phyloP scores from a whole-genome alignment of 2,797 vertebrate genomes.

The Halcyon smyrnensis region DNA sequence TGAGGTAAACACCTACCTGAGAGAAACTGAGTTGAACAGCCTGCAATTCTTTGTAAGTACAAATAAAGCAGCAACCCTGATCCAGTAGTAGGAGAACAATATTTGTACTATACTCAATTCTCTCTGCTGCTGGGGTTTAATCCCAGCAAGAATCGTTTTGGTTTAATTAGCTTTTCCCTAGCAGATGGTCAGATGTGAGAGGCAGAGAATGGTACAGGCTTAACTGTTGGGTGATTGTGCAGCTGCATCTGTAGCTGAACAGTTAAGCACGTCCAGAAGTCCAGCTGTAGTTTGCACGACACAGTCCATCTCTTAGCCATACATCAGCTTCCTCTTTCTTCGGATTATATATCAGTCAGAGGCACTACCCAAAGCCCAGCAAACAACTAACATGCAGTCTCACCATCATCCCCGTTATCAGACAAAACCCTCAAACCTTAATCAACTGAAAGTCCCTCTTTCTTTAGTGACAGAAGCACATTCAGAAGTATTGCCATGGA shows the following conservation, averaged over 20 bases:
- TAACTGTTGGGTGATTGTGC: conserved; percentile 52
- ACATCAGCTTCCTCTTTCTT: not conserved
- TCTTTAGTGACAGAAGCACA: conserved; percentile 46
- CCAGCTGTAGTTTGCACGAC: conserved; percentile 15
- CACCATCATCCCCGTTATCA: not conserved
- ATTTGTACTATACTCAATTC: conserved; percentile 42
- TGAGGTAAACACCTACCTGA: conserved; percentile 26
- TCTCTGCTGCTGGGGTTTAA: conserved; percentile 47
- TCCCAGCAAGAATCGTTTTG: conserved; percentile 4
- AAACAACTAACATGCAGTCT: not conserved
- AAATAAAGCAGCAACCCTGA: conserved; percentile 23
- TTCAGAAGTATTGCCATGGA: conserved; percentile 59
- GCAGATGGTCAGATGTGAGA: conserved; percentile 67
- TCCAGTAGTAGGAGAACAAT: conserved; percentile 13
- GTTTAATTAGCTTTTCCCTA: conserved; percentile 63
- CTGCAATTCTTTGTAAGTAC: conserved; percentile 17
- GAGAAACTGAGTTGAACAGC: not conserved
- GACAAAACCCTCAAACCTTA: conserved; percentile 1
- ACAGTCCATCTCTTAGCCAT: not conserved
- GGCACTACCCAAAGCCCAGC: not conserved
- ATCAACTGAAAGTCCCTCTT: not conserved
- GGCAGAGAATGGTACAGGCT: conserved; percentile 65
- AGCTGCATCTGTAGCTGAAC: conserved; percentile 55
- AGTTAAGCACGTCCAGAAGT: conserved; percentile 34
- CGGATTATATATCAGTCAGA: not conserved